A percentile compares a stretch with the other conserved stretches of the same genome.
Evolutionary conservation across 1,140 invertebrate species (phyloP).

Genomic region (Drosophila littoralis): DNA sequence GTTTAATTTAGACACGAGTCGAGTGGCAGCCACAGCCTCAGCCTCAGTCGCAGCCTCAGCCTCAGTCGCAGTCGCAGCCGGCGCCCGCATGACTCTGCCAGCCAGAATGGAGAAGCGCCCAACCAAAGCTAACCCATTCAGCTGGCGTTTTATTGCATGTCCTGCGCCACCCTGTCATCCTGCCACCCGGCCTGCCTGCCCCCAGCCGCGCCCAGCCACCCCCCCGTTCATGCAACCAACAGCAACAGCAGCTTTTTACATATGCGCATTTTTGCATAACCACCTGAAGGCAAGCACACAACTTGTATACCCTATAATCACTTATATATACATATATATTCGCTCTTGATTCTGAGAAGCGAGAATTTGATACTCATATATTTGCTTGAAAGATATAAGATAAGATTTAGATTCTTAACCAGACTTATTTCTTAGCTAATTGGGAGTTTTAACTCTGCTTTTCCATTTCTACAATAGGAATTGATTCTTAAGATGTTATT

Average conservation of each 20-base stretch:
- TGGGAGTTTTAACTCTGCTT: no score
- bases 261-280: not conserved
- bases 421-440: no score
- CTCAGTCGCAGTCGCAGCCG: constrained; percentile 12
- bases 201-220: not conserved
- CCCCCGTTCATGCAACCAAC: constrained; percentile 23
- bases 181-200: not conserved
- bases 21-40: constrained; percentile 49
- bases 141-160: constrained; percentile 62
- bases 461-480: no score
- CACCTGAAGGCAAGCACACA: not conserved
- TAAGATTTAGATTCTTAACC: no score
- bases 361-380: no score
- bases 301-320: not conserved
- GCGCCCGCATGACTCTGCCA: not conserved
- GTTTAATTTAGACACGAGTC: constrained; percentile 80
- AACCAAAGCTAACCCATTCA: constrained; percentile 3
- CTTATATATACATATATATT: no score
- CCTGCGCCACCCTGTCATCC: not conserved
- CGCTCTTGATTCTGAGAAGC: no score
- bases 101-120: not conserved
- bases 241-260: constrained; percentile 9
- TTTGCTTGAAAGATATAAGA: no score
- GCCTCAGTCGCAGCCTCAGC: not conserved
- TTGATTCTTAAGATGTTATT: no score